These are phyloP conservation scores for Uria lomvia DNA, from an alignment of 2,113 vertebrate species.

Conservation along the genomic window DNA sequence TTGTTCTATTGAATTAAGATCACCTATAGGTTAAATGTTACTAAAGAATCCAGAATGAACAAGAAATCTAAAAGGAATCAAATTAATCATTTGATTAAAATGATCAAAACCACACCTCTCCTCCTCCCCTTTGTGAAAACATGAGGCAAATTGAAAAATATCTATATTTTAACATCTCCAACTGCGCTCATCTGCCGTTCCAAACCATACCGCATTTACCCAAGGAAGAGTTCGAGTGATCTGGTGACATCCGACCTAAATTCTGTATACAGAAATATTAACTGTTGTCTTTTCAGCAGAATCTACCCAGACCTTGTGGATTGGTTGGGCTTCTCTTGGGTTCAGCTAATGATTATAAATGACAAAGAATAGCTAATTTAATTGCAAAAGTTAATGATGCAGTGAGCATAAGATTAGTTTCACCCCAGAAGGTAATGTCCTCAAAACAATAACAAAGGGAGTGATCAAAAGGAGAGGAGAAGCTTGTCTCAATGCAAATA, in stretches of 20 bases:
- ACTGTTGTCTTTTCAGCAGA: background rate
- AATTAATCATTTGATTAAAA: background rate
- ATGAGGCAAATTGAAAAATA: background rate
- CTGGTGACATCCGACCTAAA: background rate
- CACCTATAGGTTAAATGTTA: background rate
- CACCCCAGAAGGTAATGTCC: conserved; percentile 55
- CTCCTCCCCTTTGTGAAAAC: background rate
- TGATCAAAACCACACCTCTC: background rate
- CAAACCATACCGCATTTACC: background rate
- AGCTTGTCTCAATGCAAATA: background rate
- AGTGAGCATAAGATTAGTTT: conserved; percentile 60
- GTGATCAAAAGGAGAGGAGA: background rate
- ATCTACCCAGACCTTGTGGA: background rate
- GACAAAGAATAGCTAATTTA: conserved; percentile 57
- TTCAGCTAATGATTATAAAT: conserved; percentile 68
- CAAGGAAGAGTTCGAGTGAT: background rate
- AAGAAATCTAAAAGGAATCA: background rate
- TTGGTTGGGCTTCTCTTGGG: background rate
- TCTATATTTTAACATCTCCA: background rate
- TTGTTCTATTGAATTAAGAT: background rate
- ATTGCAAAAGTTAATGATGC: conserved; percentile 72
- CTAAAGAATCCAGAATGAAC: background rate
- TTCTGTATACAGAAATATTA: background rate
- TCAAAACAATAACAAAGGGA: conserved; percentile 41
- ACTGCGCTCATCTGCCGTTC: background rate